Evolutionary conservation across 2,888 invertebrate genomes (phyloP).

Genomic region (Xestoiulus laeticollis): DNA sequence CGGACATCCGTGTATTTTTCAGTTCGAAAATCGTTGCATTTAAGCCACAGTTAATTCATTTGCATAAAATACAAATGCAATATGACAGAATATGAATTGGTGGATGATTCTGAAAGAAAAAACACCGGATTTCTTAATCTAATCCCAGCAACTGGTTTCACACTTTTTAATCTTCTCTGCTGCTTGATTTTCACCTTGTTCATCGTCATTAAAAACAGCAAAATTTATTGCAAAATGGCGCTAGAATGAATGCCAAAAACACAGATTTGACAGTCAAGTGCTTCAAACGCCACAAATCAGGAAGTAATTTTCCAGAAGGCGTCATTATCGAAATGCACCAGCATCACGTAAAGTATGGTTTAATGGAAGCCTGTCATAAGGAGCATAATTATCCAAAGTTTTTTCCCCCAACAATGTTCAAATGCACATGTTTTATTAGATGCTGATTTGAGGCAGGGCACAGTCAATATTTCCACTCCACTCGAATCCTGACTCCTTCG

Average conservation of each 20-base stretch:
- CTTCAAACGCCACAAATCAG: neutral
- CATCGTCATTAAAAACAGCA: neutral
- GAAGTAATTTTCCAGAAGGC: neutral
- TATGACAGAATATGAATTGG: too few species aligned
- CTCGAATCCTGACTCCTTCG: neutral
- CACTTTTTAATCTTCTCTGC: too few species aligned
- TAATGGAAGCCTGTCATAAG: constrained; percentile 16
- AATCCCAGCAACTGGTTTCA: too few species aligned
- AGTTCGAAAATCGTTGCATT: too few species aligned
- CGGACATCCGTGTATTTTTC: too few species aligned
- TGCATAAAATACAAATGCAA: too few species aligned
- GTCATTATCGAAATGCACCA: neutral
- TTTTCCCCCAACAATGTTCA: neutral
- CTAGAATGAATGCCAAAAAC: neutral
- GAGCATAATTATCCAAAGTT: neutral
- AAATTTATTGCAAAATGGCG: neutral
- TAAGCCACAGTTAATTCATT: too few species aligned
- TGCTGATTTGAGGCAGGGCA: constrained; percentile 26
- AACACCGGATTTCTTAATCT: too few species aligned
- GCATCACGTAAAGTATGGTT: constrained; percentile 6
- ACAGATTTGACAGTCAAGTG: neutral
- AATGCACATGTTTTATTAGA: constrained; percentile 9
- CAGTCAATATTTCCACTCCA: constrained; percentile 11
- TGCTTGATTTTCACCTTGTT: too few species aligned
- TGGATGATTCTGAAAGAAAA: too few species aligned